phyloP scores from a whole-genome alignment of 2,113 vertebrate genomes.

The Illadopsis cleaveri region DNA sequence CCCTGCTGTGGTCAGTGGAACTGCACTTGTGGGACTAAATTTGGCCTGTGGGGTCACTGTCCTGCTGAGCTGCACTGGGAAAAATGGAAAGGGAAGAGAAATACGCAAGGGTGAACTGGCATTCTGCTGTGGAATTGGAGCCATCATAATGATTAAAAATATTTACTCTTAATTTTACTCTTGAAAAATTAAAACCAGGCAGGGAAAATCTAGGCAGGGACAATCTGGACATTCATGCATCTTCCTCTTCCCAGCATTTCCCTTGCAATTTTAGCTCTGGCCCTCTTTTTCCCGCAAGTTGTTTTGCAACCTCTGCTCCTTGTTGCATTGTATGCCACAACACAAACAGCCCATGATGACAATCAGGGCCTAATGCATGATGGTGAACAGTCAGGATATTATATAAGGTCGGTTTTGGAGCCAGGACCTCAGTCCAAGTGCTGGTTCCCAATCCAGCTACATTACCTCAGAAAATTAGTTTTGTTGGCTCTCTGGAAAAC shows the following conservation, averaged over 20 bases:
- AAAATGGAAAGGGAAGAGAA: not conserved
- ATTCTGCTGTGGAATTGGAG: not conserved
- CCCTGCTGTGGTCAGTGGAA: not conserved
- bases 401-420: not conserved
- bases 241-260: not conserved
- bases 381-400: not conserved
- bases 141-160: not conserved
- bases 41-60: not conserved
- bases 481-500: not conserved
- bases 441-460: not conserved
- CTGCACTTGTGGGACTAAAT: not conserved
- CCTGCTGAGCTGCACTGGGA: not conserved
- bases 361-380: not conserved
- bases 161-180: not conserved
- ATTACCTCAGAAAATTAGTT: not conserved
- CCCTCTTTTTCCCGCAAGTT: not conserved
- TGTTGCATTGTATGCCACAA: not conserved
- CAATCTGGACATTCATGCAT: not conserved
- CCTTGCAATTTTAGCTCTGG: not conserved
- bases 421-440: not conserved
- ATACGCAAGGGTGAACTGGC: not conserved
- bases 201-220: not conserved
- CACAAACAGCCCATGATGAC: not conserved
- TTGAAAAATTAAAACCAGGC: not conserved
- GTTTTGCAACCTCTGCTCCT: conserved; percentile 1